These are phyloP conservation scores for Telenomus remus DNA, from an alignment of 1,140 invertebrate species.

Conservation along the genomic window DNA sequence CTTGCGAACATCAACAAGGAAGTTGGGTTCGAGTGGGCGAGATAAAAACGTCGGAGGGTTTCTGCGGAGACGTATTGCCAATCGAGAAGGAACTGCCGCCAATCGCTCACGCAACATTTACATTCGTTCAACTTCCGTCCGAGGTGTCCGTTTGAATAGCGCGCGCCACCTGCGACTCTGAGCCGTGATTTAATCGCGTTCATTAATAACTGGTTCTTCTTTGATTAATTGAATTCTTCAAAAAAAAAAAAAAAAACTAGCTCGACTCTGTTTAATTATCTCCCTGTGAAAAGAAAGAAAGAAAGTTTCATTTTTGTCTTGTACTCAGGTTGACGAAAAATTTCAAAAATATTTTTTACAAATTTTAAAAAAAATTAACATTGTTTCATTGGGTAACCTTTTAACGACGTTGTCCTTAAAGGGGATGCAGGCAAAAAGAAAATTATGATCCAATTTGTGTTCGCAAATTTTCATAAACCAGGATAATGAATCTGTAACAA, in stretches of 20 bases:
- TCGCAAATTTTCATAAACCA: no score
- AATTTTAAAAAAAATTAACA: no score
- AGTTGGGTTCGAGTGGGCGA: constrained; percentile 1
- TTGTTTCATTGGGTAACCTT: no score
- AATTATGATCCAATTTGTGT: no score
- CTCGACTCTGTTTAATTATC: constrained; percentile 40
- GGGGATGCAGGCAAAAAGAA: no score
- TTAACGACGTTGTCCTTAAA: no score
- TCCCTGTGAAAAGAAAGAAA: no score
- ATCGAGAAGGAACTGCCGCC: constrained; percentile 31
- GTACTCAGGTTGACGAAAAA: not conserved
- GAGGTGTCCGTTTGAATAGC: constrained; percentile 30
- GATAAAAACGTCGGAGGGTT: constrained; percentile 1
- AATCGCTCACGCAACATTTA: constrained; percentile 55
- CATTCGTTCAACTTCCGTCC: constrained; percentile 46
- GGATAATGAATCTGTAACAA: no score
- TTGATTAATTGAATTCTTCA: constrained; percentile 48
- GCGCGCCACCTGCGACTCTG: constrained; percentile 35
- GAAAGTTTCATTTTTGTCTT: constrained; percentile 16
- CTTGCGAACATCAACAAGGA: constrained; percentile 20
- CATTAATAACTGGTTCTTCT: constrained; percentile 50
- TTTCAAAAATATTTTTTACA: no score
- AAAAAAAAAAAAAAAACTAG: constrained; percentile 12
- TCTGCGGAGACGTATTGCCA: constrained; percentile 40
- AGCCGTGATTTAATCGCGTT: constrained; percentile 44